A percentile compares a stretch with the other conserved stretches of the same genome.
Conservation (phyloP, 1,140 invertebrate genomes). For the Listronotus bonariensis region DNA sequence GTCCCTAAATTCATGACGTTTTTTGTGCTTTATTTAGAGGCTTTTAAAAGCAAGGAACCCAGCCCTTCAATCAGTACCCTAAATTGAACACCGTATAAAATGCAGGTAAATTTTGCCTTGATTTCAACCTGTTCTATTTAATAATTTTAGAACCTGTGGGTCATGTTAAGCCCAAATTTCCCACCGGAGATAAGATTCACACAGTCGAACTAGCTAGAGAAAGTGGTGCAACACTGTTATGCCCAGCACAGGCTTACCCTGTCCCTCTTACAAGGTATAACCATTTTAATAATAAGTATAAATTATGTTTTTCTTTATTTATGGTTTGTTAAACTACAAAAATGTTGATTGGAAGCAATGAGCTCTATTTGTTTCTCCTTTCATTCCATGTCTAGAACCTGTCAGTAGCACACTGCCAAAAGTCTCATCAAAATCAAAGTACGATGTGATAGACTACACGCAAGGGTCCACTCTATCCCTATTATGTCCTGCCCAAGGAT, state of each 20-base stretch:
- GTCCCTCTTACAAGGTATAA: slow-evolving; percentile 62
- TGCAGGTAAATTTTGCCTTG: too few species aligned
- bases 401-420: slow-evolving; percentile 73
- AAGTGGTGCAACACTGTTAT: slow-evolving; percentile 58
- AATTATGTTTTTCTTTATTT: too few species aligned
- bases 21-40: slow-evolving; percentile 49
- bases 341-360: too few species aligned
- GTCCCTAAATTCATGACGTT: slow-evolving; percentile 58
- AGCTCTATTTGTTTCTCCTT: too few species aligned
- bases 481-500: slow-evolving; percentile 70
- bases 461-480: slow-evolving; percentile 51
- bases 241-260: slow-evolving; percentile 71
- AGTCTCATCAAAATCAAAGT: slow-evolving; percentile 57
- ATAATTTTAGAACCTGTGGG: slow-evolving; percentile 59
- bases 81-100: too few species aligned
- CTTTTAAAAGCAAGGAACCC: too few species aligned
- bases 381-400: slow-evolving; percentile 62
- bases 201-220: slow-evolving; percentile 51
- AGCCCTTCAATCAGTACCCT: too few species aligned
- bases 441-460: slow-evolving; percentile 48
- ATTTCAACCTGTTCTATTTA: slow-evolving; percentile 42
- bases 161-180: slow-evolving; percentile 56
- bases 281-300: slow-evolving; percentile 49
- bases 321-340: too few species aligned
- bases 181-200: slow-evolving; percentile 51